Evolutionary conservation across 2,113 vertebrate species (phyloP), one percentile per base, ranked within the genome.

Genomic region (Hemicordylus capensis): DNA sequence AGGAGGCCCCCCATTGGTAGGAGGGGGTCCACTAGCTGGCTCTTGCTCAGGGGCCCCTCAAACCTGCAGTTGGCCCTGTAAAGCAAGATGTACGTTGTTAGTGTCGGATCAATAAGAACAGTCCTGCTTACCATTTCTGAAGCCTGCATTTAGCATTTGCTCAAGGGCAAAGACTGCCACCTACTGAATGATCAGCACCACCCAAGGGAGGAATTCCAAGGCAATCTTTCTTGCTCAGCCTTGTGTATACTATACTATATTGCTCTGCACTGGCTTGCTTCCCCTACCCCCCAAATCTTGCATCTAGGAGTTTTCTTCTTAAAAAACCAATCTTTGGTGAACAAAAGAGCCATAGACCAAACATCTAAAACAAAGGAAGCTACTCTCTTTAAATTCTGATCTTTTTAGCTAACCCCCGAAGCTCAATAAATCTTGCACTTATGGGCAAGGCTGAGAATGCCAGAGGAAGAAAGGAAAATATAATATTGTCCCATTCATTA

Each of bases 151-250:
- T 61, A 76, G 26, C 89, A 51, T 85, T 73, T 72, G 87, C 85
- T 67, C 34, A 66, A 93, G 81, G 91, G 90, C 87, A 88, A 93
- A 92, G 86, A 74, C 88, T 86, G 91, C 91, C 90, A 93, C 66
- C 94, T 94, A 87, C 89, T 90, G 93, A 93, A 73, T 19, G 79
- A 15, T 1, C 63, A 54, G 56, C 74, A 88, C 85, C 74, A n/a
- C 51, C 85, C 75, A 9, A 37, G 1, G 24, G 64, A 70, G n/a
- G n/a, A 0, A 79, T 63, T 31, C 39, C 0, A 56, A 42, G 59
- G 69, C 1, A 34, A 39, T 28, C 37, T 75, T n/a, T n/a, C 81
- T 42, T 54, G 22, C 48, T 20, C 83, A 54, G 28, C 28, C 73
- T 12, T 78, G 11, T 12, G n/a, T n/a, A n/a, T n/a, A n/a, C n/a